A percentile compares a stretch with the other conserved stretches of the same genome.
Conservation (phyloP, 1,140 invertebrate species). For the Bombyx mori region ASM3026992v2 NC_085107.1:16564501-16565000, state of each 20-base stretch:
- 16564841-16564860: conserved; percentile 4
- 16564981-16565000: no score
- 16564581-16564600: conserved; percentile 21
- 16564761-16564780: conserved; percentile 10
- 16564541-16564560: no score
- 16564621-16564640: conserved; percentile 20
- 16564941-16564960: no score
- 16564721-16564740: conserved; percentile 70
- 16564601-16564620: conserved; percentile 22
- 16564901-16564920: no score
- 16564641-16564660: conserved; percentile 25
- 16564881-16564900: no score
- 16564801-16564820: conserved; percentile 19
- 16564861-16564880: no score
- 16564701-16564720: conserved; percentile 69
- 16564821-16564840: conserved; percentile 27
- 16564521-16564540: no score
- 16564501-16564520: no score
- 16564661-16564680: conserved; percentile 32
- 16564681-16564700: conserved; percentile 49
- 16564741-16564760: conserved; percentile 65
- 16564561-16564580: conserved; percentile 1
- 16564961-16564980: no score
- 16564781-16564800: conserved; percentile 16
- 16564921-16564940: no score